phyloP scores from a whole-genome alignment of 2,113 vertebrate genomes.

The Camelus dromedarius region DNA sequence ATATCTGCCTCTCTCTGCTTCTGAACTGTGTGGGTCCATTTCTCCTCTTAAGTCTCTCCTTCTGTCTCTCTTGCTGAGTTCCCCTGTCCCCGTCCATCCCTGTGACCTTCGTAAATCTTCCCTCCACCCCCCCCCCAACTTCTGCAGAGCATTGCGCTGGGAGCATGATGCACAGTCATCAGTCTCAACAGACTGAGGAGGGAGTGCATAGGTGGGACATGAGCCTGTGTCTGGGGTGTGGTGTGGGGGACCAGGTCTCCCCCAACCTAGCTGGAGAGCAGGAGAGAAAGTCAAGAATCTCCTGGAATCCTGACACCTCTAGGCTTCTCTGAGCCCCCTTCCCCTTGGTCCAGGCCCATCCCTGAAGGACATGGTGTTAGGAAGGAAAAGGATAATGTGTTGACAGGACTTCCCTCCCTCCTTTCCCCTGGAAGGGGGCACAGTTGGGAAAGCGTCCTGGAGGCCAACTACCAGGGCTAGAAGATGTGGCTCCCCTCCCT shows the following conservation, averaged over 20 bases:
- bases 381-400: not conserved
- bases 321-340: not conserved
- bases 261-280: not conserved
- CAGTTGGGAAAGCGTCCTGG: not conserved
- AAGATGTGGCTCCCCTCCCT: slow-evolving; percentile 31
- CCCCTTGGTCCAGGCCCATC: not conserved
- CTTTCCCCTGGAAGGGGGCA: not conserved
- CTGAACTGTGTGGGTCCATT: not conserved
- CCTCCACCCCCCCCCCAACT: slow-evolving; percentile 8
- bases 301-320: not conserved
- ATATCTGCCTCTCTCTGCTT: not conserved
- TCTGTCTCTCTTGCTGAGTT: slow-evolving; percentile 72
- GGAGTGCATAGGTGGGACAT: not conserved
- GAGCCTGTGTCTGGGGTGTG: not conserved
- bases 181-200: slow-evolving; percentile 48
- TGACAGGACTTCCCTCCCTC: not conserved
- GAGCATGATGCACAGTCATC: slow-evolving; percentile 69
- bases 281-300: not conserved
- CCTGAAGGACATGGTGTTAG: not conserved
- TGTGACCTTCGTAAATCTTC: slow-evolving; percentile 73
- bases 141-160: slow-evolving; percentile 64
- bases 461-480: slow-evolving; percentile 44
- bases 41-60: slow-evolving; percentile 17
- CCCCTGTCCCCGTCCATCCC: slow-evolving; percentile 72
- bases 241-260: not conserved